Evolutionary conservation across 2,888 invertebrate genomes (phyloP), one percentile per base, ranked within the genome.

Genomic region (Tridacna gigas): DNA sequence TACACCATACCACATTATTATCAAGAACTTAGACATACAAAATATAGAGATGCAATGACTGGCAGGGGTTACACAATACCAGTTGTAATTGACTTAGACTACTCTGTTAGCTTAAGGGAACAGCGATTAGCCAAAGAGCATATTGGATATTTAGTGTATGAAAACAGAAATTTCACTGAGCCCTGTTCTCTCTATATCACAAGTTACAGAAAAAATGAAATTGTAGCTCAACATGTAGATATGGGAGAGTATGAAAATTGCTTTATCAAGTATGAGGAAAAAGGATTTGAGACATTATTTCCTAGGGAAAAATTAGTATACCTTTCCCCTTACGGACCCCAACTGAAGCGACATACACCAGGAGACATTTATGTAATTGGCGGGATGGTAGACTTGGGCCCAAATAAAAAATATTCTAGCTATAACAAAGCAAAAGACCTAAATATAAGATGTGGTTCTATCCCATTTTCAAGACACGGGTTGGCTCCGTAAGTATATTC

Each of bases 71-170:
- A 45, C n/a, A 20, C 69, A 47, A 11, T 47, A 45, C 47, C 69
- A n/a, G 25, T 69, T 69, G 45, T 69, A 5, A 45, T 69, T 69
- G 69, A 69, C 47, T 12, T 69, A 47, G 69, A 69, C 45, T 69
- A 47, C 47, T 18, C 37, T 45, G 20, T 45, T 18, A 45, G 45
- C 18, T 20, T 7, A 3, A 15, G 69, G n/a, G 69, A 69, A 69
- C n/a, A 69, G 45, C 45, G 13, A 18, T 0, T n/a, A 12, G 45
- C 69, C 0, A 11, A 45, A 45, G 45, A 69, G 9, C 69, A 69
- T 20, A n/a, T 69, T 45, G n/a, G 13, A 69, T 18, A 3, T 15
- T 45, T 18, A 11, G 18, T 45, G 1, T 11, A 0, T 69, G 22
- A 11, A n/a, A 69, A 47, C 45, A 45, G 45, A n/a, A 47, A 45